Percentiles rank a stretch among this genome's conserved stretches.
Conservation (phyloP, 2,888 invertebrate species). For the Athalia rosae region DNA sequence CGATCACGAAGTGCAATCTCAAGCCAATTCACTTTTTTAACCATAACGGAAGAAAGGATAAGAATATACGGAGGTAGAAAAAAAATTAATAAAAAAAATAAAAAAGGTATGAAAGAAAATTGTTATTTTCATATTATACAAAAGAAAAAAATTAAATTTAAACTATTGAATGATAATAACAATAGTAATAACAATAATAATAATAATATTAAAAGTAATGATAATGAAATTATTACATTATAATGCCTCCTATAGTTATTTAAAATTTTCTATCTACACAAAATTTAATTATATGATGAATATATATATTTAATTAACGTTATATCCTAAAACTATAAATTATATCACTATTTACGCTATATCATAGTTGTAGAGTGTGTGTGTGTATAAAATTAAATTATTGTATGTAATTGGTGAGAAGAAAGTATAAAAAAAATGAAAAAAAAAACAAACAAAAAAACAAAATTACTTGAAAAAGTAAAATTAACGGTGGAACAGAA, state of each 20-base stretch:
- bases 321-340: no score
- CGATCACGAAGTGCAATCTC: slow-evolving; percentile 20
- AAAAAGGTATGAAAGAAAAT: slow-evolving; percentile 62
- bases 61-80: not conserved
- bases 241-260: slow-evolving; percentile 69
- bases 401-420: no score
- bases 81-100: slow-evolving; percentile 61
- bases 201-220: not conserved
- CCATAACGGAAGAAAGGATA: not conserved
- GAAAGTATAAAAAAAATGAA: no score
- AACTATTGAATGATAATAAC: slow-evolving; percentile 62
- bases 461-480: no score
- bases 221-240: slow-evolving; percentile 53
- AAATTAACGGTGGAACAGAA: no score
- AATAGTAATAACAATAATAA: slow-evolving; percentile 50
- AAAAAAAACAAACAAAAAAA: no score
- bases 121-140: slow-evolving; percentile 69
- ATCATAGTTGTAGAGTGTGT: no score
- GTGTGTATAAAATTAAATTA: no score
- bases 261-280: slow-evolving; percentile 66
- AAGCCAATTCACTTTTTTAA: not conserved
- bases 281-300: slow-evolving; percentile 65
- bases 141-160: slow-evolving; percentile 66
- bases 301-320: slow-evolving; percentile 34
- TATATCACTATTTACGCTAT: no score